Percentiles rank a stretch among this genome's conserved stretches.
Conservation (phyloP, 1,140 invertebrate genomes). For the Idris sp. region DNA sequence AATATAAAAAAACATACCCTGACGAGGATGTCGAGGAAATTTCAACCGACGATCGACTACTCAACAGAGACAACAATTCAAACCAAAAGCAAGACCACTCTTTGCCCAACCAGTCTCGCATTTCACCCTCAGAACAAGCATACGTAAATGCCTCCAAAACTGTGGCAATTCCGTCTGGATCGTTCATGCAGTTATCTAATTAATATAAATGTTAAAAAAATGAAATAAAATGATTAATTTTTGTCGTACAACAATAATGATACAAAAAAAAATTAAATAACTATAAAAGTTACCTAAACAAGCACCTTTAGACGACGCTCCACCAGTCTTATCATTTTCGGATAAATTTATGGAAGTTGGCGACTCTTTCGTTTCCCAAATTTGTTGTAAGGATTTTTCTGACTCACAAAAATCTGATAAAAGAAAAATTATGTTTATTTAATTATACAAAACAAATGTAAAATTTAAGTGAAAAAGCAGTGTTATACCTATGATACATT, state of each 20-base stretch:
- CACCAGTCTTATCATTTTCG: slow-evolving; percentile 77
- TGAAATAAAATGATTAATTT: too few species aligned
- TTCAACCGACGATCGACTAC: slow-evolving; percentile 78
- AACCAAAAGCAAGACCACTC: slow-evolving; percentile 91
- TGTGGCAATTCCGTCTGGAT: slow-evolving; percentile 80
- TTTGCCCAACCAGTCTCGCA: slow-evolving; percentile 91
- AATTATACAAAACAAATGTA: too few species aligned
- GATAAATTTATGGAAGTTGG: slow-evolving; percentile 65
- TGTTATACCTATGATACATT: slow-evolving; percentile 76
- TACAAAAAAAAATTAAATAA: not conserved
- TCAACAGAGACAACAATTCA: slow-evolving; percentile 86
- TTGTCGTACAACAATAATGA: too few species aligned
- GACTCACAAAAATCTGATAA: slow-evolving; percentile 78
- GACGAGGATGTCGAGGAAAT: slow-evolving; percentile 75
- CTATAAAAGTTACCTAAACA: not conserved
- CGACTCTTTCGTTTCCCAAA: slow-evolving; percentile 26
- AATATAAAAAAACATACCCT: slow-evolving; percentile 73
- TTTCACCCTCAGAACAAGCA: slow-evolving; percentile 86
- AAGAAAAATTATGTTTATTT: too few species aligned
- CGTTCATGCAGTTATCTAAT: slow-evolving; percentile 73
- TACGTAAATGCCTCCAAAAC: slow-evolving; percentile 90
- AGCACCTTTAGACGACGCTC: slow-evolving; percentile 43
- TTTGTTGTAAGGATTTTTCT: slow-evolving; percentile 63
- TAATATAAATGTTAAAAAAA: too few species aligned
- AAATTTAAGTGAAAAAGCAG: too few species aligned